phyloP scores from a whole-genome alignment of 2,888 invertebrate species.

The Orchesella flavescens region DNA sequence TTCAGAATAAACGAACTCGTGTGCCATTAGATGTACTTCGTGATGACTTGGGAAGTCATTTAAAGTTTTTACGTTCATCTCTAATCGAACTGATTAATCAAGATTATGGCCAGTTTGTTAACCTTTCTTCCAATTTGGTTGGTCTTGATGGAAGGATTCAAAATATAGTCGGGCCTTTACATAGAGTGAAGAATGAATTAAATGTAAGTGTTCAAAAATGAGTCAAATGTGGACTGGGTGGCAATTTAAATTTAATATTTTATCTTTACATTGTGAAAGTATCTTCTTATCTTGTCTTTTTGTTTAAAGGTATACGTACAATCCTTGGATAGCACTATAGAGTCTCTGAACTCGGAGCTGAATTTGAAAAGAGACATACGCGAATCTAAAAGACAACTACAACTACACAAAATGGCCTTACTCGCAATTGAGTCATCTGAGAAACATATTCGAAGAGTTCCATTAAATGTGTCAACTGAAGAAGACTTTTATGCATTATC shows the following conservation, averaged over 20 bases:
- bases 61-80: slow-evolving; percentile 91
- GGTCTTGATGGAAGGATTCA: slow-evolving; percentile 91
- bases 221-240: too few relatives aligned
- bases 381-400: slow-evolving; percentile 60
- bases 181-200: slow-evolving; percentile 88
- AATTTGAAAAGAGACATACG: slow-evolving; percentile 62
- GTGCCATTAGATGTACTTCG: slow-evolving; percentile 88
- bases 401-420: slow-evolving; percentile 63
- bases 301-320: slow-evolving; percentile 53
- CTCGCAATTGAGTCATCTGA: slow-evolving; percentile 65
- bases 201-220: slow-evolving; percentile 77
- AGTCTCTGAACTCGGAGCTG: slow-evolving; percentile 62
- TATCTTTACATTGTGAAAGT: background rate
- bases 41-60: slow-evolving; percentile 90
- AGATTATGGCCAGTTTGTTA: slow-evolving; percentile 98
- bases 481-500: slow-evolving; percentile 64
- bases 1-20: slow-evolving; percentile 82
- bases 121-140: slow-evolving; percentile 94
- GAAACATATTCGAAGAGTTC: slow-evolving; percentile 65
- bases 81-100: slow-evolving; percentile 98
- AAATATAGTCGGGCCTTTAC: slow-evolving; percentile 86
- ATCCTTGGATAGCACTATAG: slow-evolving; percentile 63
- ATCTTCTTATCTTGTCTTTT: too few relatives aligned
- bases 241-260: slow-evolving; percentile 2
- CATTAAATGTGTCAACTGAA: slow-evolving; percentile 53